phyloP scores from a whole-genome alignment of 2,113 vertebrate genomes.

The Coptodon rendalli region DNA sequence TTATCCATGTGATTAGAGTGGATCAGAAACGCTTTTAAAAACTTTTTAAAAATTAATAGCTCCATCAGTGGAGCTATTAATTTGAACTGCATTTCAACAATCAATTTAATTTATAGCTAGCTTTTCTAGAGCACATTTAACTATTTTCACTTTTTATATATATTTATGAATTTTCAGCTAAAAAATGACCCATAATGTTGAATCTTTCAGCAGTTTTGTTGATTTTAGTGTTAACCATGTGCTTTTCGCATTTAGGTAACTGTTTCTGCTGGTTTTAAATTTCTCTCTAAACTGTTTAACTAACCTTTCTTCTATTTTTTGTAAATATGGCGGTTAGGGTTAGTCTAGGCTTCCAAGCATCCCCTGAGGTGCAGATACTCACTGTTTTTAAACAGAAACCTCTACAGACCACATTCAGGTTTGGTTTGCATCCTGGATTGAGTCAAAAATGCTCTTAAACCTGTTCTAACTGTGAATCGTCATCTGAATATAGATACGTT shows the following conservation, averaged over 20 bases:
- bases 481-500: background rate
- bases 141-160: background rate
- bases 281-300: background rate
- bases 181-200: background rate
- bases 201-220: background rate
- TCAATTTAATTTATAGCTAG: background rate
- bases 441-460: background rate
- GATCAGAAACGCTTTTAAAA: background rate
- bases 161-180: background rate
- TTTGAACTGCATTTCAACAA: background rate
- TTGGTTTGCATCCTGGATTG: background rate
- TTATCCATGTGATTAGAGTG: background rate
- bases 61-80: background rate
- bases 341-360: background rate
- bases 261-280: background rate
- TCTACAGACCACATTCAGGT: background rate
- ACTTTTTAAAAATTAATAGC: background rate
- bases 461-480: background rate
- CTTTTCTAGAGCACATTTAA: background rate
- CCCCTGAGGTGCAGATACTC: background rate
- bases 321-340: background rate
- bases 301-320: background rate
- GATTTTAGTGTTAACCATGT: background rate
- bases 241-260: background rate
- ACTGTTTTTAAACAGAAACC: background rate